A percentile compares a stretch with the other conserved stretches of the same genome.
Evolutionary conservation across 2,113 vertebrate genomes (phyloP).

Genomic region (Xiphorhynchus elegans): DNA sequence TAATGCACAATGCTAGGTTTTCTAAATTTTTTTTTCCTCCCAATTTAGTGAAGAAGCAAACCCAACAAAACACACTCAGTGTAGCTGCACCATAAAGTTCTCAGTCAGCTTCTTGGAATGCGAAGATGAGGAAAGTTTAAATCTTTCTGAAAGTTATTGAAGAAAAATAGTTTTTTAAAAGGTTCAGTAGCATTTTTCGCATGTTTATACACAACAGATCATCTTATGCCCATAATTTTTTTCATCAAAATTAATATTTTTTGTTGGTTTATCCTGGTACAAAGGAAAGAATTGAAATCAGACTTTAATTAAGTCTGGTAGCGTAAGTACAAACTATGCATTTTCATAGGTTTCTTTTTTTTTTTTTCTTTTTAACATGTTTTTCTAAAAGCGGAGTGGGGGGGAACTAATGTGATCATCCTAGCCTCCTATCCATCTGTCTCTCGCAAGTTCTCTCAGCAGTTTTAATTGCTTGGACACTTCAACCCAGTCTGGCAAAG

Average conservation of each 20-base stretch:
- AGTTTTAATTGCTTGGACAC: neutral
- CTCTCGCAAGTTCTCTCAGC: neutral
- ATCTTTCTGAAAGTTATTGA: neutral
- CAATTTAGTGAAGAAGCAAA: neutral
- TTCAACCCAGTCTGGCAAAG: neutral
- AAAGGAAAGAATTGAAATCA: neutral
- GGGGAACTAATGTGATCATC: neutral
- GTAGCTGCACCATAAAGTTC: neutral
- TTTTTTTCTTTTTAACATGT: neutral
- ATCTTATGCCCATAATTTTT: neutral
- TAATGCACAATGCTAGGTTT: neutral
- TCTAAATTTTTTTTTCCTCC: neutral
- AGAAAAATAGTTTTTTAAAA: neutral
- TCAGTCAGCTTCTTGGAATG: neutral
- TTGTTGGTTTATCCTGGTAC: neutral
- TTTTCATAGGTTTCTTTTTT: neutral
- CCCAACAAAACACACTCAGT: neutral
- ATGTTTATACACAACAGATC: neutral
- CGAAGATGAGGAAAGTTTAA: neutral
- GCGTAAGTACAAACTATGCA: neutral
- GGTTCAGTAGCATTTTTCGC: neutral
- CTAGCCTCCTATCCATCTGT: neutral
- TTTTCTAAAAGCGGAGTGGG: neutral
- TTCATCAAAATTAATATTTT: neutral
- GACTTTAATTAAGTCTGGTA: neutral